Evolutionary conservation across 1,140 invertebrate species (phyloP).

Genomic region (Chironomus striatipennis): DNA sequence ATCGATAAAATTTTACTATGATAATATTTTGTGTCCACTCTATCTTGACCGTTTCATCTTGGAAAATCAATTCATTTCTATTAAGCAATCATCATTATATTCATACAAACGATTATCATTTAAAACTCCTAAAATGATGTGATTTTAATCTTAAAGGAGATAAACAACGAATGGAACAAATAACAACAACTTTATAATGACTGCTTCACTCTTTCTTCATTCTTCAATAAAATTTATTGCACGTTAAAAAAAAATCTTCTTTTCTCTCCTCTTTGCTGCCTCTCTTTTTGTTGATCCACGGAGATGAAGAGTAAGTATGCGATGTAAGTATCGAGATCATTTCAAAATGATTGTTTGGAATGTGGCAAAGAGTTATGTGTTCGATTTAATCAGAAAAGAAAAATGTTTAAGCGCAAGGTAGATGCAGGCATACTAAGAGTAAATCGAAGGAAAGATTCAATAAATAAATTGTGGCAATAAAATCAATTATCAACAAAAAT

Average conservation of each 20-base stretch:
- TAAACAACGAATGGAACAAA: background rate
- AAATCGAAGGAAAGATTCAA: background rate
- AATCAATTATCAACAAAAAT: conserved; percentile 21
- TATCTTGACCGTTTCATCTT: too few relatives aligned
- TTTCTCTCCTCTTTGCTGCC: background rate
- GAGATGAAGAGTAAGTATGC: too few relatives aligned
- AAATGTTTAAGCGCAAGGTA: background rate
- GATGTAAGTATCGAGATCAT: too few relatives aligned
- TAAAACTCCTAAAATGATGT: background rate
- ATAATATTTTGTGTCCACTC: too few relatives aligned
- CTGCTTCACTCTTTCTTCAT: background rate
- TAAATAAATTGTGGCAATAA: conserved; percentile 19
- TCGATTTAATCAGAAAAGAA: background rate
- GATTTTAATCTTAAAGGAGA: background rate
- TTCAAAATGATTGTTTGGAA: background rate
- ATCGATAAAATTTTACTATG: too few relatives aligned
- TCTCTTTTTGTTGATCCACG: background rate
- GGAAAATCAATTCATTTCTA: background rate
- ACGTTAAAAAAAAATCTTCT: background rate
- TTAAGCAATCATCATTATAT: conserved; percentile 1
- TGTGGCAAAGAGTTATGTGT: conserved; percentile 2
- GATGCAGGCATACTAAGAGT: background rate
- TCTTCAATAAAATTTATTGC: conserved; percentile 8
- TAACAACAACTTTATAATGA: conserved; percentile 14
- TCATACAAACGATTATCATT: background rate